Evolutionary conservation across 2,113 vertebrate species (phyloP).

Genomic region (Halcyon senegalensis): DNA sequence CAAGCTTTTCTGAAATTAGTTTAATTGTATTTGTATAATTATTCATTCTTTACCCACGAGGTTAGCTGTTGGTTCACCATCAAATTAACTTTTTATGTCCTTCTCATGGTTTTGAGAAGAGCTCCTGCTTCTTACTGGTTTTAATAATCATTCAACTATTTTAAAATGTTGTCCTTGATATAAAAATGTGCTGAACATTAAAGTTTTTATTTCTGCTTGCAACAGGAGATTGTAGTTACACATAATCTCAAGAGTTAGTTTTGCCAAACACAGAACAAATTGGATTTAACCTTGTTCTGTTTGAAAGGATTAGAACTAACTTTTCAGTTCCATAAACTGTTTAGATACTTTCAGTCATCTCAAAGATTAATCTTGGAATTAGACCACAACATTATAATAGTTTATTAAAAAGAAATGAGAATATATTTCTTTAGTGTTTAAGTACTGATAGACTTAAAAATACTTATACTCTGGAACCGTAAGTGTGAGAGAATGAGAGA

Average conservation of each 20-base stretch:
- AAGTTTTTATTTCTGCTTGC: constrained; percentile 1
- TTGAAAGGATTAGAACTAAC: constrained; percentile 43
- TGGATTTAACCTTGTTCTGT: constrained; percentile 21
- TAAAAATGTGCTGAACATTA: neutral
- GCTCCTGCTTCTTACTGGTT: neutral
- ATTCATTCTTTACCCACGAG: neutral
- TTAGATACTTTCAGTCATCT: constrained; percentile 3
- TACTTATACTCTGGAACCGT: neutral
- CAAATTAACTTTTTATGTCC: neutral
- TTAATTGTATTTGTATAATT: neutral
- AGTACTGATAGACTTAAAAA: neutral
- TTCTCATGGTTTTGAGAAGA: neutral
- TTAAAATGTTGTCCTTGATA: neutral
- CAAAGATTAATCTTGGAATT: constrained; percentile 34
- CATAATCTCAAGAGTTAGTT: constrained; percentile 2
- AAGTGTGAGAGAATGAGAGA: neutral
- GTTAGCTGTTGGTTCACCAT: neutral
- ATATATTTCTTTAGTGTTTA: constrained; percentile 5
- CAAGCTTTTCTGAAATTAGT: constrained; percentile 41
- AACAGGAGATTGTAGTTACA: neutral
- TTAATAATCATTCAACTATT: constrained; percentile 9
- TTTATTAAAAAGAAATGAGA: constrained; percentile 26
- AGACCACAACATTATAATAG: neutral
- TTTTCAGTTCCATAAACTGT: constrained; percentile 21
- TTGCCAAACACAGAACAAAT: constrained; percentile 40